Evolutionary conservation across 2,888 invertebrate species (phyloP).

Genomic region (Diaprepes abbreviatus): DNA sequence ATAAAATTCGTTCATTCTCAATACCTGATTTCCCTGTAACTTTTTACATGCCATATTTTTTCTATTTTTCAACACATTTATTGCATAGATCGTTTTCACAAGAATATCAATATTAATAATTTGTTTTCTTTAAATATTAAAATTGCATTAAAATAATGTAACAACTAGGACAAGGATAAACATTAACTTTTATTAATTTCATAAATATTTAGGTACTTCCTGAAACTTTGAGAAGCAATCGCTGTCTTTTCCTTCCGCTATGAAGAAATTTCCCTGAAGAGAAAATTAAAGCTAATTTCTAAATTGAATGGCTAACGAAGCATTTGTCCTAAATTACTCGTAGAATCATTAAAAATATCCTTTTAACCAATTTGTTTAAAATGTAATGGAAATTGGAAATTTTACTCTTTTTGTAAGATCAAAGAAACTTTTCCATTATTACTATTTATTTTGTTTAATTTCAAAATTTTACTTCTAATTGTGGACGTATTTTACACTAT

Average conservation of each 20-base stretch:
- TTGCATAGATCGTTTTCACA: too few relatives aligned
- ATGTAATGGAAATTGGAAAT: neutral
- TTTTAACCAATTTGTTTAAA: neutral
- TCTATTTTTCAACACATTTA: too few relatives aligned
- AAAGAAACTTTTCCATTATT: too few relatives aligned
- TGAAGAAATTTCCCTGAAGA: neutral
- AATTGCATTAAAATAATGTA: slow-evolving; percentile 3
- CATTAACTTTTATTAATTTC: slow-evolving; percentile 2
- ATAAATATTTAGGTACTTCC: slow-evolving; percentile 5
- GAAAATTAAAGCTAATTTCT: slow-evolving; percentile 14
- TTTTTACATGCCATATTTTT: too few relatives aligned
- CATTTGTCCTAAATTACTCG: slow-evolving; percentile 10
- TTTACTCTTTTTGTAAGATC: too few relatives aligned
- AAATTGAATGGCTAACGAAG: slow-evolving; percentile 1
- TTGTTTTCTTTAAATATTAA: too few relatives aligned
- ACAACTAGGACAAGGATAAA: slow-evolving; percentile 1
- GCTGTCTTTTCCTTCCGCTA: neutral
- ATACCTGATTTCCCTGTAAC: too few relatives aligned
- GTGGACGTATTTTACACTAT: too few relatives aligned
- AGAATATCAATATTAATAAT: too few relatives aligned
- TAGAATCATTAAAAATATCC: neutral
- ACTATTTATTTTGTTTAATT: too few relatives aligned
- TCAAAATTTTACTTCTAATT: too few relatives aligned
- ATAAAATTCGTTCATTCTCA: too few relatives aligned
- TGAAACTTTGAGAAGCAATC: slow-evolving; percentile 2